Evolutionary conservation across 2,888 invertebrate genomes (phyloP).

Genomic region (Aphrophora alni): DNA sequence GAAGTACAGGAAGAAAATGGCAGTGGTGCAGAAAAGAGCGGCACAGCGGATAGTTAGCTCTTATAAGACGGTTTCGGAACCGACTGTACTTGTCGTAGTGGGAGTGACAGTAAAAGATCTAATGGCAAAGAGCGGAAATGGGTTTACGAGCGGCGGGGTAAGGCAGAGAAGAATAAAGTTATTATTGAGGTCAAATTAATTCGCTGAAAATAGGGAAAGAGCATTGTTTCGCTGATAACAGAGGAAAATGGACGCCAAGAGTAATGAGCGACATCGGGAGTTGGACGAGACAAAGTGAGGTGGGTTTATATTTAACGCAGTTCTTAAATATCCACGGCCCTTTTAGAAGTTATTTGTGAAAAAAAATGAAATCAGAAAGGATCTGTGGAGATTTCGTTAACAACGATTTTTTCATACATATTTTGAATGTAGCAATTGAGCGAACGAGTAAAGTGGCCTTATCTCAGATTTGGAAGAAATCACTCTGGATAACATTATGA

Average conservation of each 20-base stretch:
- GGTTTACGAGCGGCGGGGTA: conserved; percentile 17
- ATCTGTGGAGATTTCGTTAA: too few species aligned
- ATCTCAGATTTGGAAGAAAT: too few species aligned
- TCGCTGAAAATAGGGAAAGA: conserved; percentile 42
- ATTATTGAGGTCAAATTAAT: conserved; percentile 40
- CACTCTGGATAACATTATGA: too few species aligned
- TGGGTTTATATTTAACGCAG: conserved; percentile 47
- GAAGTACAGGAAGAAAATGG: conserved; percentile 43
- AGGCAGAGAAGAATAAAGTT: conserved; percentile 20
- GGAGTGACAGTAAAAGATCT: conserved; percentile 52
- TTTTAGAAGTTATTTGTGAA: too few species aligned
- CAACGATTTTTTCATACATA: too few species aligned
- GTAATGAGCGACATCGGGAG: conserved; percentile 42
- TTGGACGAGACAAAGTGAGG: conserved; percentile 41
- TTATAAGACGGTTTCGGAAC: conserved; percentile 49
- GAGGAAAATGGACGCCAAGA: conserved; percentile 46
- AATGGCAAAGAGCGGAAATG: conserved; percentile 41
- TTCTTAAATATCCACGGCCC: too few species aligned
- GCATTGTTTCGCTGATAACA: too few species aligned
- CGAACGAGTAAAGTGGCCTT: too few species aligned
- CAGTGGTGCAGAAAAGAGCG: conserved; percentile 42
- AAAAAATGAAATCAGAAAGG: too few species aligned
- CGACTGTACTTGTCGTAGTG: conserved; percentile 44
- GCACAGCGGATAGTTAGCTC: conserved; percentile 45
- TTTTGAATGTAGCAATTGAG: too few species aligned